A percentile compares a stretch with the other conserved stretches of the same genome.
Evolutionary conservation across 2,797 vertebrate genomes (phyloP).

Genomic region (Mycteria americana): DNA sequence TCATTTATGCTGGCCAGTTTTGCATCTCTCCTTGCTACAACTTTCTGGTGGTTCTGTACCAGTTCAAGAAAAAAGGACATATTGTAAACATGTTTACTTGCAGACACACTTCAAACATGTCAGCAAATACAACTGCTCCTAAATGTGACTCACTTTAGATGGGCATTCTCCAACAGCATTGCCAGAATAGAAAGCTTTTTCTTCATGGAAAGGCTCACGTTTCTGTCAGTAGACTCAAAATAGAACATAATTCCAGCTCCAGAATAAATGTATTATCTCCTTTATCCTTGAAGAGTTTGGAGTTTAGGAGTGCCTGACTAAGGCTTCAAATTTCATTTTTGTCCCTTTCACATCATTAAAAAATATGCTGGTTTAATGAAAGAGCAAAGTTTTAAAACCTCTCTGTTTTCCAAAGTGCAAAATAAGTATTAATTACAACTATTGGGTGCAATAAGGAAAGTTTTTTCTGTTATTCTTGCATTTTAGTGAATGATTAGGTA

Average conservation of each 20-base stretch:
- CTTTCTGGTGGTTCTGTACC: neutral
- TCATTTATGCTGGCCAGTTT: neutral
- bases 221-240: neutral
- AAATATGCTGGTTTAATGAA: neutral
- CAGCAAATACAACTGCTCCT: neutral
- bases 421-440: neutral
- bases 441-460: neutral
- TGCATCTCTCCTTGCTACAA: neutral
- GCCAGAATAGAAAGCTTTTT: neutral
- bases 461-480: neutral
- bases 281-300: neutral
- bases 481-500: neutral
- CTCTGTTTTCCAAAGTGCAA: neutral
- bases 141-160: neutral
- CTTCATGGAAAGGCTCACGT: neutral
- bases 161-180: neutral
- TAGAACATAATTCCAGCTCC: neutral
- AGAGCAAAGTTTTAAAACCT: fast-evolving
- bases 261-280: neutral
- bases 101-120: neutral
- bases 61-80: neutral
- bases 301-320: neutral
- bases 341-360: neutral
- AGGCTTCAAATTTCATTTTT: neutral
- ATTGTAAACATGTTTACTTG: neutral